Evolutionary conservation across 1,140 invertebrate species (phyloP).

Genomic region (Amyelois transitella): DNA sequence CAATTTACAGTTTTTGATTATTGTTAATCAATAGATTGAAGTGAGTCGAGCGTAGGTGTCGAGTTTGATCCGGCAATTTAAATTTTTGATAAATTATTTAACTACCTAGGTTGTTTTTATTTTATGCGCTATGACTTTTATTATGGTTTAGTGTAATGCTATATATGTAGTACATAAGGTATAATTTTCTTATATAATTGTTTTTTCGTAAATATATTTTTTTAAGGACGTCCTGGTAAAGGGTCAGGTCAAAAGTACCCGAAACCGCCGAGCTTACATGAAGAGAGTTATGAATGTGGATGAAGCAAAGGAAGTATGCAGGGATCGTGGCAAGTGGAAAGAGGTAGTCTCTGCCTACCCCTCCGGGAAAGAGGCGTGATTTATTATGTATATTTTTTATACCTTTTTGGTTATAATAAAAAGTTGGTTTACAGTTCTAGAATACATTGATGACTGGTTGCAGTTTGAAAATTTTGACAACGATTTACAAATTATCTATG

Average conservation of each 20-base stretch:
- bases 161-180: neutral
- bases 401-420: neutral
- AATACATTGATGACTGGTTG: neutral
- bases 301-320: too few relatives aligned
- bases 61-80: conserved; percentile 8
- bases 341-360: too few relatives aligned
- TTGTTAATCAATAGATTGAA: neutral
- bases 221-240: too few relatives aligned
- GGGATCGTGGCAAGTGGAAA: too few relatives aligned
- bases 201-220: neutral
- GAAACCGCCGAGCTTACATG: too few relatives aligned
- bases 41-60: conserved; percentile 6
- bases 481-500: neutral
- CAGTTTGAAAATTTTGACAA: neutral
- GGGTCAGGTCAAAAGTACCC: too few relatives aligned
- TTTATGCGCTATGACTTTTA: too few relatives aligned
- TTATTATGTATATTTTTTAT: neutral
- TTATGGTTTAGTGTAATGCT: too few relatives aligned
- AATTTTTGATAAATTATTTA: conserved; percentile 2
- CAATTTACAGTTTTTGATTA: conserved; percentile 7
- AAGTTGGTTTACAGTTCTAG: neutral
- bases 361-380: too few relatives aligned
- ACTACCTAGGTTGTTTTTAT: neutral
- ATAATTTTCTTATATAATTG: neutral
- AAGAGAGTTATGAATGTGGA: too few relatives aligned